Evolutionary conservation across 2,888 invertebrate genomes (phyloP), one percentile per base, ranked within the genome.

Genomic region (Sarcophaga subvicina): DNA sequence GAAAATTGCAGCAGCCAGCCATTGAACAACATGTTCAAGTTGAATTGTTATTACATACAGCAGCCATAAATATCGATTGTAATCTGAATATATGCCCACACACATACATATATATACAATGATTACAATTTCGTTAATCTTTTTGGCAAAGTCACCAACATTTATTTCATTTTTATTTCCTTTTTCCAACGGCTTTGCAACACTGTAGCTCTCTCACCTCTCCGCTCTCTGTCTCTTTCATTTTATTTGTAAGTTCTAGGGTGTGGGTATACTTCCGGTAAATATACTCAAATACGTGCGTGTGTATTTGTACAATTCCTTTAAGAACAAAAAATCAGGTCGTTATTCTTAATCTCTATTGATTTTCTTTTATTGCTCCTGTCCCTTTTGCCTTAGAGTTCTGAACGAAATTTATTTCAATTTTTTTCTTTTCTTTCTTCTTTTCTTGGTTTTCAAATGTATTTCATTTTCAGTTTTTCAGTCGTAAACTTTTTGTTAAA

Each of bases 21-120:
- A 17, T 49, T 49, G 12, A 49, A 49, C 27, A 37, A 6, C 37
- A 37, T 54, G 17, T 66, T 25, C n/a, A 76, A 25, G 70, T 71
- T 63, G 81, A 70, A 82, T 81, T 69, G 75, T 82, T 77, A 82
- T 82, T 71, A 72, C 71, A 8, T 10, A 37, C 37, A 37, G 37
- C 64, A 17, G 66, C 82, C 71, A 77, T 82, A 82, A 82, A 82
- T 60, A 82, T 82, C 82, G 82, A 82, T 82, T 76, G 66, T 82
- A 82, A 82, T 82, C 76, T 71, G 22, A 77, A 71, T 12, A 71
- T 54, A 76, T 37, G 8, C 37, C 8, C 2, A 8, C 37, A 37
- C 37, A 17, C 14, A 14, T 5, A 54, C 4, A 54, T 17, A 17
- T 0, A 54, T 17, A 4, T 3, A 54, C 54, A 54, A 54, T 54